Evolutionary conservation across 2,113 vertebrate genomes (phyloP), one percentile per base, ranked within the genome.

Genomic region (Chaetodon auriga): DNA sequence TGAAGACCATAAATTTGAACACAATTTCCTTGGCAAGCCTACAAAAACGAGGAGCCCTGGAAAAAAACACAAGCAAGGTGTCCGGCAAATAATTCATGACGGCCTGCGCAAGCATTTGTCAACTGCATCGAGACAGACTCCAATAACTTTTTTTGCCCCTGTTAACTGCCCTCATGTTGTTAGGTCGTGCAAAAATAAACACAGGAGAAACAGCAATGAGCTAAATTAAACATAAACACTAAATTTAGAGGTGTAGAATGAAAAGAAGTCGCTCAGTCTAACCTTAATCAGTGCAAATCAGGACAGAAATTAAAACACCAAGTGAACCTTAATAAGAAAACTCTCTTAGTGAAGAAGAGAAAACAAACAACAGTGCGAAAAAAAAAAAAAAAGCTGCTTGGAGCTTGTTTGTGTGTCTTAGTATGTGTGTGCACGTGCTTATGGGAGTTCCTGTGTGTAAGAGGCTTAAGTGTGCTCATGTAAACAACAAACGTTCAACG

Each of bases 1-100:
- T 43, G 68, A 48, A 64, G 71, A 60, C 85, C 81, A 92, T 95
- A 95, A 95, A 95, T 94, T 89, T 93, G 8, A 79, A 89, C 48
- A 77, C 89, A 87, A 93, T 92, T 93, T 93, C 87, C 89, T 91
- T 21, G 45, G 73, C 75, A 60, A 51, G 53, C 82, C 61, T 2
- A 54, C 62, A 30, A 43, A 82, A 91, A 91, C 76, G 82, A 90
- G 75, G 77, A 86, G 57, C 55, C 54, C 51, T 38, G 30, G 30
- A 69, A 38, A 88, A 75, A 88, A 92, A 92, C 86, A 93, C 91
- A 91, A 91, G 90, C 86, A 86, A 89, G 63, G 88, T 92, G 92
- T 93, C 92, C 70, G 25, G 68, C 51, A 49, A 66, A 82, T 94
- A 91, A 94, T 90, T 94, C 91, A 94, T 68, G 85, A 63, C 25